Conservation (phyloP, 2,113 vertebrate species). For the Oceanites oceanicus region DNA sequence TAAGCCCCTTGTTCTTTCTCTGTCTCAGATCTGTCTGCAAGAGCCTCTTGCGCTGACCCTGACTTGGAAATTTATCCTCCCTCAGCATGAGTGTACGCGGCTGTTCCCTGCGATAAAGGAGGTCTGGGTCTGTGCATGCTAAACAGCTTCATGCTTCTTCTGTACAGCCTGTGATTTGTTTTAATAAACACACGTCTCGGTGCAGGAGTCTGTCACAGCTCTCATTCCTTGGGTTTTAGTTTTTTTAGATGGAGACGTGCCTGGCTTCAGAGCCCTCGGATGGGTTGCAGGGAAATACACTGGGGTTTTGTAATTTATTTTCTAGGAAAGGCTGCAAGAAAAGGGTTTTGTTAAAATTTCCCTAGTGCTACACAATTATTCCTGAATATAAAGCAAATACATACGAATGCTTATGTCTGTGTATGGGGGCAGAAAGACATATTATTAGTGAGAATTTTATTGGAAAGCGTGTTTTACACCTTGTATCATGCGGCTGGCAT, state of each 20-base stretch:
- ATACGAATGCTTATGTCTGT: too few species aligned
- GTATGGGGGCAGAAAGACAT: fast-evolving
- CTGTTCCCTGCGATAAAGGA: not conserved
- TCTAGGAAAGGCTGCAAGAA: not conserved
- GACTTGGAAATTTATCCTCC: not conserved
- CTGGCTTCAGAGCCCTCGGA: fast-evolving
- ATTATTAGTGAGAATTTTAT: not conserved
- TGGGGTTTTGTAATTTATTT: not conserved
- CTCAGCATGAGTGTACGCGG: not conserved
- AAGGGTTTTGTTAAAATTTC: not conserved
- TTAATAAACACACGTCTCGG: not conserved
- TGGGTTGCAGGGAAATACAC: not conserved
- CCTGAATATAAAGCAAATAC: not conserved
- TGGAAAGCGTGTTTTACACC: not conserved
- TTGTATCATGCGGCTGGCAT: not conserved
- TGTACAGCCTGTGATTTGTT: not conserved
- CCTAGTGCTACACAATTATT: not conserved
- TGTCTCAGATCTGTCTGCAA: not conserved
- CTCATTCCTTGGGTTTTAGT: not conserved
- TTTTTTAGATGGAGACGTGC: not conserved
- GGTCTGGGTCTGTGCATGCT: not conserved
- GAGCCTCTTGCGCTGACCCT: not conserved
- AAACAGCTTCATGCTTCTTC: not conserved
- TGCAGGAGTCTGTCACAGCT: not conserved
- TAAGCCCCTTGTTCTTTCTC: not conserved